A percentile compares a stretch with the other conserved stretches of the same genome.
Conservation (phyloP, 2,113 vertebrate genomes). For the Gambusia affinis region DNA sequence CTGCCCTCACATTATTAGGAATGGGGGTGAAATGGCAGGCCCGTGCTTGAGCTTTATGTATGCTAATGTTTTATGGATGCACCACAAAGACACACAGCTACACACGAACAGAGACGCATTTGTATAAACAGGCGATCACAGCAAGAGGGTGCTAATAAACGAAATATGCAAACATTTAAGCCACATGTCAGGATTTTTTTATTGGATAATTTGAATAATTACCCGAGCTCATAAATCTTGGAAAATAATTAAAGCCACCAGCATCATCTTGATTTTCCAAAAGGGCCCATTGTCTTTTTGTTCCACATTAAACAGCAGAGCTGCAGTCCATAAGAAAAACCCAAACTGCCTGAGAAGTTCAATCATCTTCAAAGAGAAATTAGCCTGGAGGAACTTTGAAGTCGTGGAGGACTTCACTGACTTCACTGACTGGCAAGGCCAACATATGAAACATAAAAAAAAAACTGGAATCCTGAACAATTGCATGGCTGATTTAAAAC, state of each 20-base stretch:
- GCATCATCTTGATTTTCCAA: slow-evolving; percentile 47
- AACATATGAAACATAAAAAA: neutral
- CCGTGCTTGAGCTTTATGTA: neutral
- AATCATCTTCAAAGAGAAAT: neutral
- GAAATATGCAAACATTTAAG: slow-evolving; percentile 57
- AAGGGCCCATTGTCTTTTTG: slow-evolving; percentile 26
- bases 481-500: too few species aligned
- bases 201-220: slow-evolving; percentile 68
- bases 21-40: neutral
- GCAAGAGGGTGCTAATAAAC: slow-evolving; percentile 53
- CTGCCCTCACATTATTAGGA: slow-evolving; percentile 6
- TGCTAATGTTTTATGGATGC: neutral
- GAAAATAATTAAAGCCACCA: slow-evolving; percentile 56
- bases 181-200: slow-evolving; percentile 65
- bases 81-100: slow-evolving; percentile 12
- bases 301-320: slow-evolving; percentile 12
- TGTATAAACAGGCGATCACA: slow-evolving; percentile 28
- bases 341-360: neutral
- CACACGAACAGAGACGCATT: slow-evolving; percentile 1
- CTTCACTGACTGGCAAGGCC: too few species aligned
- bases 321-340: neutral
- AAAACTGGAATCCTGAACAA: neutral
- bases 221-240: slow-evolving; percentile 52
- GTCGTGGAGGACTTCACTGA: neutral
- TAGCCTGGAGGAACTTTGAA: neutral